Evolutionary conservation across 2,113 vertebrate species (phyloP).

Genomic region (Tachuris rubrigastra): DNA sequence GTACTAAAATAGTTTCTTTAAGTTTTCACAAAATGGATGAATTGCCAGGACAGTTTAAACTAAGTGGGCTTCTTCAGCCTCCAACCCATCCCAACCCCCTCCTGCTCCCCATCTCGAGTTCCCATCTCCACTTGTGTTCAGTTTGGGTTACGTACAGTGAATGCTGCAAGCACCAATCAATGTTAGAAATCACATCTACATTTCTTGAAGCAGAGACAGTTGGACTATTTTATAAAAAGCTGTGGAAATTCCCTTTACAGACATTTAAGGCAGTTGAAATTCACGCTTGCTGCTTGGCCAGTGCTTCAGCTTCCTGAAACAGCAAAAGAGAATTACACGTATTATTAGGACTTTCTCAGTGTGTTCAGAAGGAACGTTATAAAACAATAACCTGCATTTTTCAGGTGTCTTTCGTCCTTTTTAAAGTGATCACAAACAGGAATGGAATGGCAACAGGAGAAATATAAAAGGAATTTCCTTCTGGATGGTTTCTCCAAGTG

Average conservation of each 20-base stretch:
- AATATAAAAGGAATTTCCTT: neutral
- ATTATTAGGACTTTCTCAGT: neutral
- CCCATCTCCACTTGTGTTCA: constrained; percentile 37
- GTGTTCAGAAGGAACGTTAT: neutral
- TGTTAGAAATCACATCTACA: constrained; percentile 56
- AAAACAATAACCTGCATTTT: neutral
- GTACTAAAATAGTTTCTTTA: constrained; percentile 48
- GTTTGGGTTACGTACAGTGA: constrained; percentile 1
- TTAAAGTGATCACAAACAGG: neutral
- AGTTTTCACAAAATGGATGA: neutral
- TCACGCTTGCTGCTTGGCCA: constrained; percentile 77
- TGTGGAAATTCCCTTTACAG: constrained; percentile 68
- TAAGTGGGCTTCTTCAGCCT: neutral
- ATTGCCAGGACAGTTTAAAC: constrained; percentile 41
- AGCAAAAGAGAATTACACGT: neutral
- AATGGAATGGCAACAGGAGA: neutral
- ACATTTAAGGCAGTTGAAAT: constrained; percentile 56
- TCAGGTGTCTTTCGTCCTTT: neutral
- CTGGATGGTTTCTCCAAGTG: neutral
- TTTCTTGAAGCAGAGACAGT: constrained; percentile 66
- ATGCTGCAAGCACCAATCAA: constrained; percentile 66
- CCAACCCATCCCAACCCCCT: neutral
- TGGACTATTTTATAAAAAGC: constrained; percentile 71
- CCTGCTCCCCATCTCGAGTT: constrained; percentile 25
- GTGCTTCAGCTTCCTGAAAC: constrained; percentile 80